phyloP scores from a whole-genome alignment of 2,113 vertebrate genomes.

The Pseudois nayaur region DNA sequence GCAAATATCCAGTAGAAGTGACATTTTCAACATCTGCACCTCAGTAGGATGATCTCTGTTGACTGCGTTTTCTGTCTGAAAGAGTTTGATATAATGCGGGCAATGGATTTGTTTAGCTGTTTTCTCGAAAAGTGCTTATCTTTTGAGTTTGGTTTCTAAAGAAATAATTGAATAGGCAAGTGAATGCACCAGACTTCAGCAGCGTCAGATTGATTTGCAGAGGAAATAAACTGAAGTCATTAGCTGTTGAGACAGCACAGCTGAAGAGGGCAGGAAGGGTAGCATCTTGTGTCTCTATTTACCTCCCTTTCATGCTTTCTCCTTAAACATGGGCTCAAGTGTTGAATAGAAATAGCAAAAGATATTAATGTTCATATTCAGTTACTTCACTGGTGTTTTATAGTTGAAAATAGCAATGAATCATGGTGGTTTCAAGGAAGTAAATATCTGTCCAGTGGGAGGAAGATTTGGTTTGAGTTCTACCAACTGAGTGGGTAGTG shows the following conservation, averaged over 20 bases:
- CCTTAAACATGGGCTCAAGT: not conserved
- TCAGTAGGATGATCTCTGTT: not conserved
- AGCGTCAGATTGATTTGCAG: slow-evolving; percentile 6
- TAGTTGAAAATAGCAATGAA: not conserved
- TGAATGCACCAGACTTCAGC: not conserved
- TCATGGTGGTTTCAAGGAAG: not conserved
- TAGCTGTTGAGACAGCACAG: not conserved
- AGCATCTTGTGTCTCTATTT: not conserved
- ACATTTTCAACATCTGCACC: not conserved
- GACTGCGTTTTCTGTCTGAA: slow-evolving; percentile 37
- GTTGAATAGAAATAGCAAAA: not conserved
- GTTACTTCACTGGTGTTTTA: not conserved
- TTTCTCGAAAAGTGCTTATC: slow-evolving; percentile 31
- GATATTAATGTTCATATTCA: not conserved
- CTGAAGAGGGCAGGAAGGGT: not conserved
- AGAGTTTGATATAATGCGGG: not conserved
- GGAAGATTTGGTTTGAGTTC: slow-evolving; percentile 7
- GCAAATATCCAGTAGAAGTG: not conserved
- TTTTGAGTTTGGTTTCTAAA: slow-evolving; percentile 27
- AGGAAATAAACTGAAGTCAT: not conserved
- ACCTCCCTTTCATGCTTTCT: not conserved
- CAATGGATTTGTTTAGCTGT: not conserved
- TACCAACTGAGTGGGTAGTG: not conserved
- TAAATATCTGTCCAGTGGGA: not conserved
- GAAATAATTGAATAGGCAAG: slow-evolving; percentile 52